Conservation (phyloP, 2,113 vertebrate species). For the Oxyura jamaicensis region DNA sequence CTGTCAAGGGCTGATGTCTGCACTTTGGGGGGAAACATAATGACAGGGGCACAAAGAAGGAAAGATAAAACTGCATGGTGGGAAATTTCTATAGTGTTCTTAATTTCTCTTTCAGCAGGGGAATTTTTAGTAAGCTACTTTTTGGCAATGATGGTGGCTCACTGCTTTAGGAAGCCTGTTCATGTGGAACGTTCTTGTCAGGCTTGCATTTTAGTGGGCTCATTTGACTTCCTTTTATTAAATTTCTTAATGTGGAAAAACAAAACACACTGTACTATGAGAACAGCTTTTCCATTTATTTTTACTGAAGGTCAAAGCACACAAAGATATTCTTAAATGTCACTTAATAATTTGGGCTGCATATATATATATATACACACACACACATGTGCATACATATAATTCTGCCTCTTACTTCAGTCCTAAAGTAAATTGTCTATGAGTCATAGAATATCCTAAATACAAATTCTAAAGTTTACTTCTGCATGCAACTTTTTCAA, state of each 20-base stretch:
- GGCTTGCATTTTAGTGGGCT: neutral
- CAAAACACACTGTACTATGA: neutral
- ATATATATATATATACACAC: too few relatives aligned
- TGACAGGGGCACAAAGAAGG: conserved; percentile 58
- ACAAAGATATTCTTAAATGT: neutral
- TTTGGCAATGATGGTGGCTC: neutral
- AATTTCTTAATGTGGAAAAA: neutral
- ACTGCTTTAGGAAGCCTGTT: neutral
- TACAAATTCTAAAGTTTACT: neutral
- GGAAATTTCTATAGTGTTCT: conserved; percentile 10
- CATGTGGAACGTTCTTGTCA: neutral
- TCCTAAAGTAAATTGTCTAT: neutral
- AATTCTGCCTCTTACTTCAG: neutral
- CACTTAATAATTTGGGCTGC: neutral
- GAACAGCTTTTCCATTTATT: neutral
- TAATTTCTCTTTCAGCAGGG: neutral
- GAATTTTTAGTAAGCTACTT: neutral
- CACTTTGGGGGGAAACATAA: conserved; percentile 36
- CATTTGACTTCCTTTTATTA: neutral
- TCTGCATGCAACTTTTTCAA: neutral
- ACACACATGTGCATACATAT: neutral
- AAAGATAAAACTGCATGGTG: conserved; percentile 38
- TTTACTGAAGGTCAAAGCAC: neutral
- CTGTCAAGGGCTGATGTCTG: conserved; percentile 28
- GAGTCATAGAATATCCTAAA: neutral